Evolutionary conservation across 2,797 vertebrate genomes (phyloP).

Genomic region (Erpetoichthys calabaricus): DNA sequence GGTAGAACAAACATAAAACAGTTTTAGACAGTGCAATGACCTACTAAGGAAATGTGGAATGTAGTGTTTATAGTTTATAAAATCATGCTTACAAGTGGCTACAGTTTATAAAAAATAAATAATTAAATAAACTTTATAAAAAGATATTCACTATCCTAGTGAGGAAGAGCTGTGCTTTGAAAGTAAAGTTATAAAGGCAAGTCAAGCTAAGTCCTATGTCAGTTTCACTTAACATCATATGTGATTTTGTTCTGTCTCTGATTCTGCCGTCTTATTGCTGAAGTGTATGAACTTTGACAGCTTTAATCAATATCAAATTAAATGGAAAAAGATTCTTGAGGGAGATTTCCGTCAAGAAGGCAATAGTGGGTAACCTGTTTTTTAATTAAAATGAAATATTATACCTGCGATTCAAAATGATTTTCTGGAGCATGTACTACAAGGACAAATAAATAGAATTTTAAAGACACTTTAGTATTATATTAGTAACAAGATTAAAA

Average conservation of each 20-base stretch:
- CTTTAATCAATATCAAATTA: conserved; percentile 40
- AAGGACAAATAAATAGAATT: too few relatives aligned
- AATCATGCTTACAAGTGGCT: too few relatives aligned
- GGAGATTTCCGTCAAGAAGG: conserved; percentile 32
- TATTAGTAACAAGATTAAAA: too few relatives aligned
- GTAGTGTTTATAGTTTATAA: too few relatives aligned
- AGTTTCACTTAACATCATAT: conserved; percentile 4
- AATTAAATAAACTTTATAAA: too few relatives aligned
- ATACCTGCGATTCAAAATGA: conserved; percentile 20
- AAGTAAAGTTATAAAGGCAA: neutral
- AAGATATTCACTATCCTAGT: too few relatives aligned
- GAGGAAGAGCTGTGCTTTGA: conserved; percentile 1
- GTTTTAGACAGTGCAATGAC: too few relatives aligned
- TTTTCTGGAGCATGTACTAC: conserved; percentile 1
- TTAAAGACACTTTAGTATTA: too few relatives aligned
- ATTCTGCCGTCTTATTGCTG: conserved; percentile 2
- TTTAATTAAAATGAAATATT: conserved; percentile 39
- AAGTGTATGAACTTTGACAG: conserved; percentile 20
- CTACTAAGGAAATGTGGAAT: too few relatives aligned
- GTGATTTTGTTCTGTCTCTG: conserved; percentile 5
- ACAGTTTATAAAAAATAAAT: too few relatives aligned
- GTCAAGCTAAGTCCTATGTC: neutral
- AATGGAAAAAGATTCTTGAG: conserved; percentile 26
- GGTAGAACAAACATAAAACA: too few relatives aligned
- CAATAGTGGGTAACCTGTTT: conserved; percentile 20